These are phyloP conservation scores for Syngnathus typhle DNA, from an alignment of 2,113 vertebrate species.

Conservation along the genomic window DNA sequence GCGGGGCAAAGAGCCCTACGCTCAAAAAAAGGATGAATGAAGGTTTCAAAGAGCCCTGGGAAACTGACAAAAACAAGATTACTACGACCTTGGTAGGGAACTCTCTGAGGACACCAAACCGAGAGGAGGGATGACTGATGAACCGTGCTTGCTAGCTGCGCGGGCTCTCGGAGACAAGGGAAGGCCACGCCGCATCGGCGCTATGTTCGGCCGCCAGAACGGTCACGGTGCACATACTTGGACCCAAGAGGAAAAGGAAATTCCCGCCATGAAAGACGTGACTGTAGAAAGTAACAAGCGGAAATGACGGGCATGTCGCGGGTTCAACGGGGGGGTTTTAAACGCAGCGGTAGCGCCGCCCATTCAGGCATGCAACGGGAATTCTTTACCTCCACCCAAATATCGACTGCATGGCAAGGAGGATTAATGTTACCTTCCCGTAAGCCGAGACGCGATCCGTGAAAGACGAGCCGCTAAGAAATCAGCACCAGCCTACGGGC, in stretches of 20 bases:
- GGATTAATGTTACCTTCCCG: constrained; percentile 41
- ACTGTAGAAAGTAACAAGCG: no score
- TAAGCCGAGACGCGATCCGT: constrained; percentile 53
- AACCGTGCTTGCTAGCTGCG: constrained; percentile 18
- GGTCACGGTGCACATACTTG: no score
- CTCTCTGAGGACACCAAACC: constrained; percentile 34
- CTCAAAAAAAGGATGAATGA: constrained; percentile 66
- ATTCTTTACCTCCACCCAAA: no score
- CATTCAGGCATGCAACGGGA: no score
- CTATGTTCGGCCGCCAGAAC: neutral
- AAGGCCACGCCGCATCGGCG: neutral
- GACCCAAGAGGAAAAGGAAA: no score
- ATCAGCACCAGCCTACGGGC: constrained; percentile 46
- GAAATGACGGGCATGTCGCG: no score
- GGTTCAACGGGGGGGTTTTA: no score
- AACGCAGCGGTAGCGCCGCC: no score
- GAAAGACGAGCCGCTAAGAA: constrained; percentile 63
- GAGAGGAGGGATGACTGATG: constrained; percentile 13
- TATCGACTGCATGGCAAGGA: no score
- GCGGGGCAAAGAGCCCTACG: no score
- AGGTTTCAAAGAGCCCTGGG: constrained; percentile 54
- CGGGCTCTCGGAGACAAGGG: constrained; percentile 32
- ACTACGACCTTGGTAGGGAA: constrained; percentile 60
- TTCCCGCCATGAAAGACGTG: no score
- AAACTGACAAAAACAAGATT: constrained; percentile 43